Base-by-base conservation (phyloP, 1,140 invertebrate species). In the Anastatus disparis region DNA sequence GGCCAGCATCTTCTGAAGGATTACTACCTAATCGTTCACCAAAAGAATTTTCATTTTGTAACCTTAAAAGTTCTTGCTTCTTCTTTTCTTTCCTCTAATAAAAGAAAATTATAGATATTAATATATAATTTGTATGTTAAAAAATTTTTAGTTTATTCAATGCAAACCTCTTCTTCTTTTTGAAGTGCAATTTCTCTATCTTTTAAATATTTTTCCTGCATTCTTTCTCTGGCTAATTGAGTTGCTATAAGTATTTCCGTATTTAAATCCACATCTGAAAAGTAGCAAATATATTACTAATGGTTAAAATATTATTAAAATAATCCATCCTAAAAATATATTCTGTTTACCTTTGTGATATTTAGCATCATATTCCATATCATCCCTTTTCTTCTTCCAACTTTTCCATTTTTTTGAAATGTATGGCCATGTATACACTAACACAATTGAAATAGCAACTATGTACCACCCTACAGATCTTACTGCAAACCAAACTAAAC, bases 261-360 rank as follows among this genome's bases (percentile, higher is more conserved):
- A 42, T 78, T 70, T 40, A 86, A 69, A 76, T 87, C 86, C 10
- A 83, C 77, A 80, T 87, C 86, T 87, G 65, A 7, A 72, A 17
- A 58, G 20, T 53, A 63, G 24, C 48, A 67, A 48, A 65, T 52
- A 59, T 35, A 61, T 70, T 68, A 22, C 26, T 3, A 0, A 65
- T 58, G 46, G 73, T 35, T 42, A 29, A 8, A 40, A 29, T 50
- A 65, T 46, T 64, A 70, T 71, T 58, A 63, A n/a, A n/a, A n/a
- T n/a, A n/a, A n/a, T n/a, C 44, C 17, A 17, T 13, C 44, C 65
- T 59, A 27, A 52, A 65, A 40, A 22, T 44, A 70, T 38, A 20
- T 22, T n/a, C 50, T 26, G 58, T 65, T 75, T 77, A 87, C 86
- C 80, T 78, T 87, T 87, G 38, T 85, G 81, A 74, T 86, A 85